Percentiles rank a stretch among this genome's conserved stretches.
Evolutionary conservation across 2,888 invertebrate species (phyloP).

Genomic region (Slavum lentiscoides): DNA sequence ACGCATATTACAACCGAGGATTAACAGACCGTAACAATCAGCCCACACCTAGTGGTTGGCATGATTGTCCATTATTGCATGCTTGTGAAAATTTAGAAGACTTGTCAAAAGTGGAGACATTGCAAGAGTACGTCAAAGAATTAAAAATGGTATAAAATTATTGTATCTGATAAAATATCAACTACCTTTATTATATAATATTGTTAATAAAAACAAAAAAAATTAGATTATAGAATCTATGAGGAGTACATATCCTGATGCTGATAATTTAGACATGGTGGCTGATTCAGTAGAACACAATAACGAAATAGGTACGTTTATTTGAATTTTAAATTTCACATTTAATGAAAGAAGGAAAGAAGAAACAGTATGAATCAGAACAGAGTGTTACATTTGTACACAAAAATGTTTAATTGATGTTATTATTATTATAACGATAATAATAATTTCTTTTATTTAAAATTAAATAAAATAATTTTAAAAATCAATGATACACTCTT

Average conservation of each 20-base stretch:
- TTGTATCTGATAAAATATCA: not conserved
- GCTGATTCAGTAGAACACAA: conserved; percentile 75
- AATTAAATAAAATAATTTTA: too few species aligned
- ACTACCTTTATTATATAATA: not conserved
- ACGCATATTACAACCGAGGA: conserved; percentile 93
- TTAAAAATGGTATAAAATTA: conserved; percentile 73
- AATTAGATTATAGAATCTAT: conserved; percentile 93
- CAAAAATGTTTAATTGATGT: too few species aligned
- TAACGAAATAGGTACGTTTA: conserved; percentile 62
- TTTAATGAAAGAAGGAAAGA: too few species aligned
- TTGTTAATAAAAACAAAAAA: too few species aligned
- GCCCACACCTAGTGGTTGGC: conserved; percentile 86
- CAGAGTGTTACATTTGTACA: too few species aligned
- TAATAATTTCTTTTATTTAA: too few species aligned
- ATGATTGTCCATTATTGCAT: conserved; percentile 89
- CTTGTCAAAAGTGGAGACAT: conserved; percentile 82
- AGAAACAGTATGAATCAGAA: too few species aligned
- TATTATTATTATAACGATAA: too few species aligned
- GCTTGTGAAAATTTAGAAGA: conserved; percentile 87
- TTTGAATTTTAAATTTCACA: not conserved
- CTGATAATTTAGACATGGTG: conserved; percentile 76
- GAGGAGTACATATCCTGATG: conserved; percentile 79
- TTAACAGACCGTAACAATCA: conserved; percentile 81
- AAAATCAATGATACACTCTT: too few species aligned
- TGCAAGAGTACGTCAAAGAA: conserved; percentile 88